These are phyloP conservation scores for Eretmochelys imbricata DNA, from an alignment of 2,113 vertebrate genomes.

Conservation along the genomic window DNA sequence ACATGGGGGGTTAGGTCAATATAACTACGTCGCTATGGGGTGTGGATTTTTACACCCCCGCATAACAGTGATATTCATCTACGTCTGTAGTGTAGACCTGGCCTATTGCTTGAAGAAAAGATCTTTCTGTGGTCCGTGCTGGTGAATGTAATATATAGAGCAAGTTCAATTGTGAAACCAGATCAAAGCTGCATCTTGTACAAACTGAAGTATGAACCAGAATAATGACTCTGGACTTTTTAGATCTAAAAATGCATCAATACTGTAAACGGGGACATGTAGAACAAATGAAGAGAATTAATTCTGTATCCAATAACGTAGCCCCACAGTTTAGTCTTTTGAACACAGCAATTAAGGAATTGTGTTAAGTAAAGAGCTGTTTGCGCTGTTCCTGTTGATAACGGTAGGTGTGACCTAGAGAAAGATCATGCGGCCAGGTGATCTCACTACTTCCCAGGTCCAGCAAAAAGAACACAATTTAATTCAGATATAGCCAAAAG, in stretches of 20 bases:
- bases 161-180: background rate
- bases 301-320: background rate
- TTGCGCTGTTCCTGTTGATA: slow-evolving; percentile 1
- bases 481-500: slow-evolving; percentile 25
- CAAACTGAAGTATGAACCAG: background rate
- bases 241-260: slow-evolving; percentile 35
- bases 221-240: slow-evolving; percentile 45
- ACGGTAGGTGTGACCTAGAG: background rate
- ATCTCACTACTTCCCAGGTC: background rate
- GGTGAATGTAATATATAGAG: background rate
- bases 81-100: background rate
- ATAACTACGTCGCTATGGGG: background rate
- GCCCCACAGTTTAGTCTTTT: background rate
- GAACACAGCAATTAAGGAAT: background rate
- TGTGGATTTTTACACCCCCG: background rate
- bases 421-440: background rate
- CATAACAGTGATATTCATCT: background rate
- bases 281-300: background rate
- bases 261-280: slow-evolving; percentile 22
- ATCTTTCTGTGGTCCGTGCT: background rate
- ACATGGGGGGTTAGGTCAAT: background rate
- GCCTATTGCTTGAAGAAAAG: background rate
- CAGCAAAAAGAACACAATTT: slow-evolving; percentile 3
- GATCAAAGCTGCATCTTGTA: background rate
- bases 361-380: background rate